phyloP scores from a whole-genome alignment of 2,888 invertebrate genomes.

The Nomada ruficornis region DNA sequence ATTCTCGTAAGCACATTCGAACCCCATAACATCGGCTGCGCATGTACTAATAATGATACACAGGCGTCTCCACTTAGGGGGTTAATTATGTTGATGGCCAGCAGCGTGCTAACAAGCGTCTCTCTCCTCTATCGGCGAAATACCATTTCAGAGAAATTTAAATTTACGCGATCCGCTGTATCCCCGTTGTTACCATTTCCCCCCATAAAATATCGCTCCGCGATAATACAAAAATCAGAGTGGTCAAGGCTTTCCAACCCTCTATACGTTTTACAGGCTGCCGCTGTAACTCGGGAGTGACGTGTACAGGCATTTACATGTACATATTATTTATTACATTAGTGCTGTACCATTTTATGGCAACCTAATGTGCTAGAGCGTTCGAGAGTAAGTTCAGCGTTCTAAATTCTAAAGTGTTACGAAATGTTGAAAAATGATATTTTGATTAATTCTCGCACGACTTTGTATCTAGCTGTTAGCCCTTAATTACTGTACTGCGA shows the following conservation, averaged over 20 bases:
- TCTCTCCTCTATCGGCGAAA: slow-evolving; percentile 64
- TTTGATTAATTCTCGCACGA: no score
- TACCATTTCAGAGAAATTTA: slow-evolving; percentile 76
- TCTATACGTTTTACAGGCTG: background rate
- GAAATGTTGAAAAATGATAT: no score
- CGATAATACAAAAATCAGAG: background rate
- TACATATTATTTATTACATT: no score
- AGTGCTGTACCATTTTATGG: no score
- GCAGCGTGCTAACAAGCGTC: slow-evolving; percentile 73
- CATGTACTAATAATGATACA: slow-evolving; percentile 78
- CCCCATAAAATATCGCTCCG: background rate
- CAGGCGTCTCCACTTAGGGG: slow-evolving; percentile 77
- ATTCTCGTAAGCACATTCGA: slow-evolving; percentile 71
- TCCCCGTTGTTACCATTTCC: background rate
- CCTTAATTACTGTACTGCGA: no score
- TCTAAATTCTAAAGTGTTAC: no score
- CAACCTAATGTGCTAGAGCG: no score
- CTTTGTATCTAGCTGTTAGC: no score
- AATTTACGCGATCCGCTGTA: slow-evolving; percentile 72
- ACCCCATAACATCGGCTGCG: slow-evolving; percentile 68
- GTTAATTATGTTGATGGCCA: slow-evolving; percentile 79
- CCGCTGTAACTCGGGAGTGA: no score
- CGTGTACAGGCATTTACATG: no score
- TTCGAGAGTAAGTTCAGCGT: no score
- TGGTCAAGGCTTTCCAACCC: background rate